These are phyloP conservation scores for Notamacropus eugenii DNA, from an alignment of 2,797 vertebrate species.

Conservation along the genomic window DNA sequence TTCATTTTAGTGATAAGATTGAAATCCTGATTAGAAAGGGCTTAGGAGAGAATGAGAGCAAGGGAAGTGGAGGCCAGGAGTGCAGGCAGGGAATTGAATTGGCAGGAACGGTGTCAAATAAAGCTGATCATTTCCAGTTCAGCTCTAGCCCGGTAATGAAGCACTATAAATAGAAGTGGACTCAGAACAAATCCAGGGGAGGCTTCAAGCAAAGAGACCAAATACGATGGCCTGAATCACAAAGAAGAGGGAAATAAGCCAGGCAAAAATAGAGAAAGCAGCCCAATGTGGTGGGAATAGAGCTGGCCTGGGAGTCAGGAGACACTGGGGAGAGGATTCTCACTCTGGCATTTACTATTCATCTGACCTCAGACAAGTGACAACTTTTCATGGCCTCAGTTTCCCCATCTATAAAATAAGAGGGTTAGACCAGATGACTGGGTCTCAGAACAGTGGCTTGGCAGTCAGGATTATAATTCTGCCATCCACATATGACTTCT, in stretches of 20 bases:
- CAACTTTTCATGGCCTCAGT: not conserved
- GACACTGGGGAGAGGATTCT: not conserved
- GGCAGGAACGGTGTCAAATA: not conserved
- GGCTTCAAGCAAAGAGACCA: not conserved
- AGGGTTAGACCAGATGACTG: not conserved
- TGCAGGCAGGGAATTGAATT: not conserved
- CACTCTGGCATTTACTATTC: not conserved
- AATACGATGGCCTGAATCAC: not conserved
- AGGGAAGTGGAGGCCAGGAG: not conserved
- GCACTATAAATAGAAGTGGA: not conserved
- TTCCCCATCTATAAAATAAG: not conserved
- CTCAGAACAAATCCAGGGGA: not conserved
- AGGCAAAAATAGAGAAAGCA: not conserved
- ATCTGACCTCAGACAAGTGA: not conserved
- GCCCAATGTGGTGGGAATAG: not conserved
- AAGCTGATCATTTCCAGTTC: not conserved
- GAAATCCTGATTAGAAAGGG: not conserved
- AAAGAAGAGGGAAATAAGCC: not conserved
- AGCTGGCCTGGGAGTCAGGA: not conserved
- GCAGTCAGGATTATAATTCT: not conserved
- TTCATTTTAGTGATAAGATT: not conserved
- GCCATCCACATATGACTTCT: not conserved
- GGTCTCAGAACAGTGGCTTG: not conserved
- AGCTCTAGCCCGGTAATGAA: not conserved
- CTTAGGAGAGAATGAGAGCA: not conserved